Evolutionary conservation across 2,113 vertebrate genomes (phyloP).

Genomic region (Prinia subflava): DNA sequence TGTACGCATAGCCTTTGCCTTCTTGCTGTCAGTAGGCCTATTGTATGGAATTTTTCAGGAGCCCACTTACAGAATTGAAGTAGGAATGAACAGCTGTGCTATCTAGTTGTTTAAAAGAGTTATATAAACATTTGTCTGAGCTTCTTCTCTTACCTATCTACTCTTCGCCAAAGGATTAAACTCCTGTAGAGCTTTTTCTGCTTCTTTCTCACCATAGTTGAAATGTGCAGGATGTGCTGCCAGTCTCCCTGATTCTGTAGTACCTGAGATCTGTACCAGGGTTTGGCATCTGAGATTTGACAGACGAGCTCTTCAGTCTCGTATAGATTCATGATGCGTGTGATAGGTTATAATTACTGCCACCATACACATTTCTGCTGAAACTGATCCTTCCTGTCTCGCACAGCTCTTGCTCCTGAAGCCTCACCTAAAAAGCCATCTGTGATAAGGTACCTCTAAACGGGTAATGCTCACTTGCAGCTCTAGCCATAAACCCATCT

Average conservation of each 20-base stretch:
- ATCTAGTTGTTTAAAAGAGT: neutral
- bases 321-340: neutral
- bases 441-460: neutral
- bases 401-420: neutral
- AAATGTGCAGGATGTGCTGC: neutral
- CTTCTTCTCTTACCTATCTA: neutral
- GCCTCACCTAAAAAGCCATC: neutral
- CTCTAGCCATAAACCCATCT: neutral
- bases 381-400: neutral
- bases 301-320: neutral
- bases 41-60: neutral
- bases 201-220: neutral
- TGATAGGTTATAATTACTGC: neutral
- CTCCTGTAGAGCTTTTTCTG: neutral
- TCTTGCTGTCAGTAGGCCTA: neutral
- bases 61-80: neutral
- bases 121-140: neutral
- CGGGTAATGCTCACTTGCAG: neutral
- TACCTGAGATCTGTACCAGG: neutral
- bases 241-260: neutral
- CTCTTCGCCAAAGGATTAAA: neutral
- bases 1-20: neutral
- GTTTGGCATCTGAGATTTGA: neutral
- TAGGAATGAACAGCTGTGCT: neutral
- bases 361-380: neutral